These are phyloP conservation scores for Meliscaeva auricollis DNA, from an alignment of 2,888 invertebrate species.

Conservation along the genomic window DNA sequence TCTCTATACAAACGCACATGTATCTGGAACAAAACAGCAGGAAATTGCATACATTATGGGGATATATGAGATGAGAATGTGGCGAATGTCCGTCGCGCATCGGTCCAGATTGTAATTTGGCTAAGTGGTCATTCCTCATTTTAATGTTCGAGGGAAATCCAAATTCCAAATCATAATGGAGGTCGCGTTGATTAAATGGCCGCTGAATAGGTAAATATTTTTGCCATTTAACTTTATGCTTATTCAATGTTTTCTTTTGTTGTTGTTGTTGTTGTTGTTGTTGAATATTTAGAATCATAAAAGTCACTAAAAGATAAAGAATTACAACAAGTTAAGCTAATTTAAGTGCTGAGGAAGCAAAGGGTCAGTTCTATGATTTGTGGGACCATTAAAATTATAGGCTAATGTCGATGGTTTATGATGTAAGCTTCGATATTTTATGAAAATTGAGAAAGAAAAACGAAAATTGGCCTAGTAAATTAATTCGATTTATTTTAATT, in stretches of 20 bases:
- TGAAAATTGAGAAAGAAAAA: background rate
- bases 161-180: conserved; percentile 79
- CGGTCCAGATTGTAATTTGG: conserved; percentile 83
- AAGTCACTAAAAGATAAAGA: conserved; percentile 45
- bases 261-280: background rate
- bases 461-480: background rate
- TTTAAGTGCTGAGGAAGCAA: conserved; percentile 26
- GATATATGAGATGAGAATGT: conserved; percentile 41
- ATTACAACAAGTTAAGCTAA: conserved; percentile 4
- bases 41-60: conserved; percentile 69
- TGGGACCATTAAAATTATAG: conserved; percentile 15
- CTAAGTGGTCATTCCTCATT: conserved; percentile 84
- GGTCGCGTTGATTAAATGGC: conserved; percentile 77
- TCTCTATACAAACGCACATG: conserved; percentile 4
- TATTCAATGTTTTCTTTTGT: conserved; percentile 52
- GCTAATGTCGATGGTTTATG: background rate
- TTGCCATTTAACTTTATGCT: conserved; percentile 60
- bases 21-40: conserved; percentile 35
- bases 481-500: background rate
- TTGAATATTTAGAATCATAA: conserved; percentile 21
- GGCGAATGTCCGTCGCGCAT: conserved; percentile 44
- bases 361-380: conserved; percentile 18
- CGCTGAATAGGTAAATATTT: conserved; percentile 73
- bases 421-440: background rate
- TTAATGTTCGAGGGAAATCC: conserved; percentile 81